Conservation (phyloP, 2,888 invertebrate species). For the Pilophorus perplexus region DNA sequence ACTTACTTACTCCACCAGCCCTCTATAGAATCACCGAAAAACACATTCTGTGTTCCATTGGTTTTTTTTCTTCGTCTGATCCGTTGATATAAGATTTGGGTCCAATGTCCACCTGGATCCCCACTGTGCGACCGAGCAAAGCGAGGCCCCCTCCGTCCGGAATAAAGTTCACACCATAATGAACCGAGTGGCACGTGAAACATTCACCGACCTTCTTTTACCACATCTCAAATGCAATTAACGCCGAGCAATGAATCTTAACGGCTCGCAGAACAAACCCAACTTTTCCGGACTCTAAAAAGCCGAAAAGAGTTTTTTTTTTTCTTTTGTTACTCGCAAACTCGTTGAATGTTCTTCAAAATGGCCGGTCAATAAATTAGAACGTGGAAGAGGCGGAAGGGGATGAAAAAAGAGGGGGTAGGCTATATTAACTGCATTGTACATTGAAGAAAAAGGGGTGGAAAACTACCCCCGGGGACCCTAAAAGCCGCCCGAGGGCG, state of each 20-base stretch:
- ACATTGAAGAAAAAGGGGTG: conserved; percentile 3
- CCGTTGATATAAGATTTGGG: too few species aligned
- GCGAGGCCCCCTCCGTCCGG: too few species aligned
- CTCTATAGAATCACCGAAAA: too few species aligned
- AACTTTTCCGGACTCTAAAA: too few species aligned
- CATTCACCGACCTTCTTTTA: too few species aligned
- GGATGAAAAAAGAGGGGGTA: background rate
- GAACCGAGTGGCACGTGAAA: too few species aligned
- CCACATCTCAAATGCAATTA: background rate
- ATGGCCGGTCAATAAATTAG: conserved; percentile 20
- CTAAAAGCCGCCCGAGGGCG: background rate
- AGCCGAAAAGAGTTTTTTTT: background rate
- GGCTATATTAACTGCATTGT: conserved; percentile 8
- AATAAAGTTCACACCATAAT: too few species aligned
- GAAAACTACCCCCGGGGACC: background rate
- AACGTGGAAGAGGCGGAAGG: background rate
- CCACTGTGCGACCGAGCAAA: too few species aligned
- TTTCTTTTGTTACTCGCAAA: background rate
- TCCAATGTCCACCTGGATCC: too few species aligned
- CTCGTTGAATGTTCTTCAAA: conserved; percentile 20
- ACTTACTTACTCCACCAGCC: too few species aligned
- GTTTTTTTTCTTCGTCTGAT: too few species aligned
- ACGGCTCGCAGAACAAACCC: background rate
- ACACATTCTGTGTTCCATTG: too few species aligned
- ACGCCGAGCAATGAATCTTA: background rate